Evolutionary conservation across 1,140 invertebrate genomes (phyloP), one percentile per base, ranked within the genome.

Genomic region (Hyphantria cunea): DNA sequence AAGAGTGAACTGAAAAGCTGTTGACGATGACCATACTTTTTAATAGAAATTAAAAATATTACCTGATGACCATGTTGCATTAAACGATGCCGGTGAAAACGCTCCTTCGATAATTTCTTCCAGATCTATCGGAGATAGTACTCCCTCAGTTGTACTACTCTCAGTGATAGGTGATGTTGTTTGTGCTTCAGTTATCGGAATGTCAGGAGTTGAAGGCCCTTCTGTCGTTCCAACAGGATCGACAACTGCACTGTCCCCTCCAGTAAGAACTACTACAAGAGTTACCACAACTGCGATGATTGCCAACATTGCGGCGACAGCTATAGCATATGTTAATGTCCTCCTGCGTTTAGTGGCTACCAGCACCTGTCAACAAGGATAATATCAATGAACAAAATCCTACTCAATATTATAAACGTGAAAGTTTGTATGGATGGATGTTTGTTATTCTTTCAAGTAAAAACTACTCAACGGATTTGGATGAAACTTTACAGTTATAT

Each of bases 41-140:
- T n/a, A n/a, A n/a, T n/a, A n/a, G n/a, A n/a, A n/a, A n/a, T 25
- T 25, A 25, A 25, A 25, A 25, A 25, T 25, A 25, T 25, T 70
- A 89, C 85, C 82, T 72, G 80, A 70, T 7, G 74, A 56, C 82
- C 82, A 90, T 47, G 81, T 67, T 11, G 78, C 87, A 54, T 83
- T 86, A 44, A 87, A 88, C 0, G 74, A 70, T 0, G 70, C 37
- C 0, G 82, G 65, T 6, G 81, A 55, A 41, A 74, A 90, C 11
- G 75, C 72, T 42, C 85, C 85, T 53, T 74, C 81, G 9, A 88
- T 82, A 10, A 89, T 78, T 42, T 82, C 82, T 31, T 86, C 81
- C 9, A 90, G 51, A 6, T 82, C 78, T 3, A 63, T 39, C 0
- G 42, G 47, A 8, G 66, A 48, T 0, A 47, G 44, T 0, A 68